Evolutionary conservation across 1,140 invertebrate species (phyloP).

Genomic region (Marisa cornuarietis): DNA sequence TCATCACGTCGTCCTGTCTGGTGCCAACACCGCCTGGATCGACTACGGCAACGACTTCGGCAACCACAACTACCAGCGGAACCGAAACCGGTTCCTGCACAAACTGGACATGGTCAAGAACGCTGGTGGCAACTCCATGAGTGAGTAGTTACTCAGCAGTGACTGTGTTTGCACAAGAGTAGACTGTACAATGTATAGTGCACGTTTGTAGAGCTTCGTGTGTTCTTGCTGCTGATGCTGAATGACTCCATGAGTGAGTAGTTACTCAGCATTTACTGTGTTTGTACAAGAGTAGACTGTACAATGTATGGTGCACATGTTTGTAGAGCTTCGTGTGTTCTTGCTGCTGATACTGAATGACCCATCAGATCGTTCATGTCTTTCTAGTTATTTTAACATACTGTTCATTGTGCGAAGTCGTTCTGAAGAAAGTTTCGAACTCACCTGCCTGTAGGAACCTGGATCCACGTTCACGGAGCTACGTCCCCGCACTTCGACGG

Average conservation of each 20-base stretch:
- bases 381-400: too few relatives aligned
- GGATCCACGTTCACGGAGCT: conserved; percentile 66
- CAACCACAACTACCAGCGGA: neutral
- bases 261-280: neutral
- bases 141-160: neutral
- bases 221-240: too few relatives aligned
- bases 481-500: conserved; percentile 55
- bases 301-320: too few relatives aligned
- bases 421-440: neutral
- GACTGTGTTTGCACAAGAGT: neutral
- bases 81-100: neutral
- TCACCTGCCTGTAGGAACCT: conserved; percentile 46
- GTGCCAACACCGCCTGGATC: conserved; percentile 17
- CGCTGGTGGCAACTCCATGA: conserved; percentile 23
- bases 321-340: too few relatives aligned
- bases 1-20: conserved; percentile 16
- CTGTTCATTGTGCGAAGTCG: too few relatives aligned
- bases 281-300: neutral
- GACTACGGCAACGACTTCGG: conserved; percentile 22
- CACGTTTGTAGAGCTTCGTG: too few relatives aligned
- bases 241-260: neutral
- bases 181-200: too few relatives aligned
- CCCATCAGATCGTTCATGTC: too few relatives aligned
- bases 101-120: conserved; percentile 16
- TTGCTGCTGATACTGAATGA: too few relatives aligned